These are phyloP conservation scores for Motacilla alba DNA, from an alignment of 2,113 vertebrate species.

Conservation along the genomic window DNA sequence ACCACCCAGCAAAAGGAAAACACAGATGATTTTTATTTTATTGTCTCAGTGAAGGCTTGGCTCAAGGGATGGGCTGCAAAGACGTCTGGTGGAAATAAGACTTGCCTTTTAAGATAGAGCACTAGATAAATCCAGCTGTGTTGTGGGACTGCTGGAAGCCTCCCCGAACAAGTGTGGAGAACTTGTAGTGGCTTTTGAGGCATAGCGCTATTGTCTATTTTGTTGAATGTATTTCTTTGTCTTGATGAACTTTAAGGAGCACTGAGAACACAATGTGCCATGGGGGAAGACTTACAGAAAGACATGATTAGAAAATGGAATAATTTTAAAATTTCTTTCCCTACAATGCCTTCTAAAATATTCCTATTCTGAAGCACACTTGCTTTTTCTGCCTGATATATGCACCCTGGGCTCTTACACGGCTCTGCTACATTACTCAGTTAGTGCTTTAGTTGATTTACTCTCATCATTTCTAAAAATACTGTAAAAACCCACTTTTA, in stretches of 20 bases:
- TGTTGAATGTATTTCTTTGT: neutral
- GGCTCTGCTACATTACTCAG: neutral
- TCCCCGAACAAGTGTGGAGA: neutral
- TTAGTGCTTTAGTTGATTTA: neutral
- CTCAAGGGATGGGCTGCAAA: neutral
- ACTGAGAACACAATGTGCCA: neutral
- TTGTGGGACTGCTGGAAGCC: neutral
- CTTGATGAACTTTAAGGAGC: neutral
- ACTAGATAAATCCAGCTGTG: neutral
- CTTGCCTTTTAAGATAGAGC: neutral
- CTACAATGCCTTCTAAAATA: neutral
- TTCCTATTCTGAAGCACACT: neutral
- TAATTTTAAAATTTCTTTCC: neutral
- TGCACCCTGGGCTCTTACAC: neutral
- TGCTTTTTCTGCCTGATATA: neutral
- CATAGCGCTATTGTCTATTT: neutral
- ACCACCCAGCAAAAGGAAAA: neutral
- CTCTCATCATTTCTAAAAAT: neutral
- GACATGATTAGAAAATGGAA: neutral
- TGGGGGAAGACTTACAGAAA: neutral
- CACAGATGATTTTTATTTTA: neutral
- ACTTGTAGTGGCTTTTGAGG: neutral
- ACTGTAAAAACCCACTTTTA: neutral
- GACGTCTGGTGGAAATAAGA: neutral
- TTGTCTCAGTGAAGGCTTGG: neutral